Percentiles rank a stretch among this genome's conserved stretches.
These are phyloP conservation scores for Periplaneta americana DNA, from an alignment of 1,140 invertebrate genomes.

Conservation along the genomic window DNA sequence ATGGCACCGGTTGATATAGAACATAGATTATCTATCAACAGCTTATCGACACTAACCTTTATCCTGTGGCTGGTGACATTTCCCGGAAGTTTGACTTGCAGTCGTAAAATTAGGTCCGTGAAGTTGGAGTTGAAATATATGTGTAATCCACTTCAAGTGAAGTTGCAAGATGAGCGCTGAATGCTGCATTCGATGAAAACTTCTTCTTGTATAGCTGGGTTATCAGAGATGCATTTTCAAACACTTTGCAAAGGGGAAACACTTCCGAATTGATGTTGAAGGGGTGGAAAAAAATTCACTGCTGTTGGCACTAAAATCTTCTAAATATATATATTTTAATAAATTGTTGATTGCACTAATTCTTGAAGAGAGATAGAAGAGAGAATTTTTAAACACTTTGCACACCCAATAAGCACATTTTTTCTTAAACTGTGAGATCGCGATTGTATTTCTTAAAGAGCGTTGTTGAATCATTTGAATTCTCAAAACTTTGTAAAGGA, in stretches of 20 bases:
- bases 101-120: not conserved
- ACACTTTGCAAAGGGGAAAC: not conserved
- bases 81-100: not conserved
- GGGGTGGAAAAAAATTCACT: not conserved
- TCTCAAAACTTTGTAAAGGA: too few species aligned
- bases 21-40: not conserved
- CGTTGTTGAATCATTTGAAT: not conserved
- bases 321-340: not conserved
- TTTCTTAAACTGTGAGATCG: too few species aligned
- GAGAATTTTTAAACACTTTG: not conserved
- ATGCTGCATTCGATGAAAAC: not conserved
- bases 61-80: not conserved
- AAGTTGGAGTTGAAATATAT: not conserved
- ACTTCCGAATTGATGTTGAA: not conserved
- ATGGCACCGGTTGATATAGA: not conserved
- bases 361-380: not conserved
- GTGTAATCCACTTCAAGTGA: not conserved
- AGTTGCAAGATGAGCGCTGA: not conserved
- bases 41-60: not conserved
- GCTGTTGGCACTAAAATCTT: not conserved
- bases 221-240: not conserved
- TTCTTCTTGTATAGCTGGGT: not conserved
- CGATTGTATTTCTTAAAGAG: not conserved
- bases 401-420: not conserved
- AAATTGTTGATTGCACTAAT: not conserved